phyloP scores from a whole-genome alignment of 2,888 invertebrate species.

The Diarsia mendica region DNA sequence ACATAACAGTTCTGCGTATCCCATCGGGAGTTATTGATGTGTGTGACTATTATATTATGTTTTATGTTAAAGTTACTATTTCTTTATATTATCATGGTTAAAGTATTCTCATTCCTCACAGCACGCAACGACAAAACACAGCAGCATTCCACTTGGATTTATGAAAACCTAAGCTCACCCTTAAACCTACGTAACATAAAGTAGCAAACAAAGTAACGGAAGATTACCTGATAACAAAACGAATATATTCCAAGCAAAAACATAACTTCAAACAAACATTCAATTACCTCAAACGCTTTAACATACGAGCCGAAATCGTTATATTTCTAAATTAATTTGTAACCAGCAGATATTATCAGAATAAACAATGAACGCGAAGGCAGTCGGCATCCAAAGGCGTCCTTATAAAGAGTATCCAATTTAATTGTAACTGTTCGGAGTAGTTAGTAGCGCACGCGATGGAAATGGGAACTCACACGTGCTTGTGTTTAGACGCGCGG shows the following conservation, averaged over 20 bases:
- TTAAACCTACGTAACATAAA: constrained; percentile 16
- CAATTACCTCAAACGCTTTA: constrained; percentile 51
- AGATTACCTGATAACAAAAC: constrained; percentile 30
- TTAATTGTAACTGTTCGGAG: constrained; percentile 73
- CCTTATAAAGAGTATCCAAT: constrained; percentile 75
- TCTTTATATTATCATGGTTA: too few relatives aligned
- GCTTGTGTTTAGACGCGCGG: constrained; percentile 56
- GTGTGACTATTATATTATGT: too few relatives aligned
- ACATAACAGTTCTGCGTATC: too few relatives aligned
- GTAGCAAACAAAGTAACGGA: constrained; percentile 12
- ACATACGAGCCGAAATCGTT: constrained; percentile 56
- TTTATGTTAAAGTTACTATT: too few relatives aligned
- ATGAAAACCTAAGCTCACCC: constrained; percentile 20
- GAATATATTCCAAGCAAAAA: constrained; percentile 26
- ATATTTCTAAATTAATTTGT: constrained; percentile 76
- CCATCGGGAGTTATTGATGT: too few relatives aligned
- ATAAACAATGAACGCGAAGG: constrained; percentile 70
- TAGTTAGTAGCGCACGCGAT: constrained; percentile 76
- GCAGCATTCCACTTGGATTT: background rate
- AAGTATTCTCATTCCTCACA: background rate
- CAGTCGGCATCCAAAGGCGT: constrained; percentile 67
- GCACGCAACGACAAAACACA: background rate
- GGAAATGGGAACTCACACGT: constrained; percentile 52
- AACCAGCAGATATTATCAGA: constrained; percentile 66
- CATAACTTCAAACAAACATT: constrained; percentile 36